Conservation (phyloP, 2,113 vertebrate species). For the Hystrix cristata region DNA sequence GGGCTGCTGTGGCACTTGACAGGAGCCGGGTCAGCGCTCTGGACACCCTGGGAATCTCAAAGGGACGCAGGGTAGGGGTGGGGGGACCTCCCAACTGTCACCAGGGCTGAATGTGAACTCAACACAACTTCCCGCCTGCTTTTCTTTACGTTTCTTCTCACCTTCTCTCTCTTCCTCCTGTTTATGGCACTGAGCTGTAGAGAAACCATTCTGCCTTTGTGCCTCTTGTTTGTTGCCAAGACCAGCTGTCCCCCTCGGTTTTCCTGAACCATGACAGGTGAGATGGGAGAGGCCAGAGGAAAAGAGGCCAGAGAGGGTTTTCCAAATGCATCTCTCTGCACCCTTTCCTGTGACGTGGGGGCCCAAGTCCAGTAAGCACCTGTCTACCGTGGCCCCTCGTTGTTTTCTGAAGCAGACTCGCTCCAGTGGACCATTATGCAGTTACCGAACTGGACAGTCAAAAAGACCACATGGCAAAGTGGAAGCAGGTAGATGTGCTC, state of each 20-base stretch:
- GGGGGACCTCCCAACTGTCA: neutral
- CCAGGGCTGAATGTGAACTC: neutral
- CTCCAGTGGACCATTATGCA: neutral
- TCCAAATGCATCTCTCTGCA: neutral
- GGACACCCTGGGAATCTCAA: neutral
- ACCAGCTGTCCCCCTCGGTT: neutral
- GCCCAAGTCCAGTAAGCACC: slow-evolving; percentile 12
- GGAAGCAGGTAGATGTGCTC: neutral
- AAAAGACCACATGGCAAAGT: neutral
- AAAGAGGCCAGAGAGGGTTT: neutral
- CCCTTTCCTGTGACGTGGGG: neutral
- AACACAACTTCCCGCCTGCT: neutral
- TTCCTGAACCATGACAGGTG: neutral
- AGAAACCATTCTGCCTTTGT: neutral
- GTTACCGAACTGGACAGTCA: neutral
- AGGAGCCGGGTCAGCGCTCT: neutral
- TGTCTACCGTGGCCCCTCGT: neutral
- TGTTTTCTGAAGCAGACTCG: neutral
- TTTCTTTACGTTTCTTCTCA: neutral
- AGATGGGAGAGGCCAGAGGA: neutral
- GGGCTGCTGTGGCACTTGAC: neutral
- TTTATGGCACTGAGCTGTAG: neutral
- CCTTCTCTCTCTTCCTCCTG: neutral
- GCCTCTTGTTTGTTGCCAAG: slow-evolving; percentile 30
- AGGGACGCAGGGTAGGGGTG: neutral